phyloP scores from a whole-genome alignment of 2,113 vertebrate genomes.

The Neolamprologus toae region DNA sequence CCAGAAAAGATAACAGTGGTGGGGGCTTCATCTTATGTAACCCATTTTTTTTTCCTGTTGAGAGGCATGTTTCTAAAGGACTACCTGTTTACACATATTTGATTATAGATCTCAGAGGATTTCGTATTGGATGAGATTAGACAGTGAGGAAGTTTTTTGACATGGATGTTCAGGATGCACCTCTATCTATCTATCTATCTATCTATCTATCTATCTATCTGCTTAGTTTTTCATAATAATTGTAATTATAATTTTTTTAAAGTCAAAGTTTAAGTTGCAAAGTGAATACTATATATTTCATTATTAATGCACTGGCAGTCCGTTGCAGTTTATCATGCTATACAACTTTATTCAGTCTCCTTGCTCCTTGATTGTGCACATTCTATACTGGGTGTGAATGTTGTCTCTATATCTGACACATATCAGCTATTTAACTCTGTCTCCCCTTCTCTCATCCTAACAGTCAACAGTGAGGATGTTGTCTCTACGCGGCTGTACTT shows the following conservation, averaged over 20 bases:
- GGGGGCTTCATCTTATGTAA: not conserved
- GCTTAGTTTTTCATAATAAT: not conserved
- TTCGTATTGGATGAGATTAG: conserved; percentile 1
- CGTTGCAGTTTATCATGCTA: not conserved
- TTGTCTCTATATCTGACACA: conserved; percentile 78
- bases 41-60: conserved; percentile 37
- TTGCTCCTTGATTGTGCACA: not conserved
- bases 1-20: not conserved
- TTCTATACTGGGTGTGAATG: conserved; percentile 64
- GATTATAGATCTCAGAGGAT: conserved; percentile 35
- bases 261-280: not conserved
- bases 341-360: not conserved
- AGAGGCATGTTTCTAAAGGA: conserved; percentile 9
- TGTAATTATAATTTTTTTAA: not conserved
- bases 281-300: not conserved
- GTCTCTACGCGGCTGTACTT: conserved; percentile 97
- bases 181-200: not conserved
- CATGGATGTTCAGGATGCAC: not conserved
- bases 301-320: not conserved
- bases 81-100: conserved; percentile 18
- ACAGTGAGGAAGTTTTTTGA: not conserved
- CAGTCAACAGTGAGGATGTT: conserved; percentile 92
- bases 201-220: not conserved
- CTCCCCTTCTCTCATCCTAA: conserved; percentile 54
- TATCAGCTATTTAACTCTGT: conserved; percentile 85